These are phyloP conservation scores for Caenorhabditis sinica DNA, from an alignment of 2,888 invertebrate species.

Conservation along the genomic window DNA sequence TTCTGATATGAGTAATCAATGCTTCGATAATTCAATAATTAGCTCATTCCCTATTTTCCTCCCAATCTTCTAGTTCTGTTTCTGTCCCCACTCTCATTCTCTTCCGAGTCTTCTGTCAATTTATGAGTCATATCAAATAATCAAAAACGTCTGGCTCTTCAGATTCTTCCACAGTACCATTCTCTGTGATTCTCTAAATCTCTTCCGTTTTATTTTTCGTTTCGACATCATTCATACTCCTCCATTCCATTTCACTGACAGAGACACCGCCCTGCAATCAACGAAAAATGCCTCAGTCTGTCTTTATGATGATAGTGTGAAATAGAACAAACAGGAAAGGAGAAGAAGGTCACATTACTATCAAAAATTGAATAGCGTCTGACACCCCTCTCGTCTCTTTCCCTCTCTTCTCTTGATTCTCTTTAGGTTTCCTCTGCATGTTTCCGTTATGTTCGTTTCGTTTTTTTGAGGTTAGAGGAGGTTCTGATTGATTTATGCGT, in stretches of 20 bases:
- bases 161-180: conserved; percentile 22
- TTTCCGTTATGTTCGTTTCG: conserved; percentile 3
- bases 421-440: not conserved
- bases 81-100: not conserved
- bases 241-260: conserved; percentile 10
- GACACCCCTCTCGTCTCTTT: conserved; percentile 25
- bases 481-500: conserved; percentile 32
- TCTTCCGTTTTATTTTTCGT: conserved; percentile 27
- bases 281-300: conserved; percentile 23
- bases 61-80: not conserved
- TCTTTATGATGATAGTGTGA: conserved; percentile 42
- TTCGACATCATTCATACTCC: conserved; percentile 12
- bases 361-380: conserved; percentile 29
- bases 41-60: not conserved
- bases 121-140: conserved; percentile 38
- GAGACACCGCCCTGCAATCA: conserved; percentile 32
- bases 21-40: not conserved
- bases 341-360: conserved; percentile 41
- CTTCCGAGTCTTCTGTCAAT: conserved; percentile 12
- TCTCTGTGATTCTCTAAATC: conserved; percentile 32
- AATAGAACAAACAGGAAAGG: conserved; percentile 1
- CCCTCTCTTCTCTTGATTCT: conserved; percentile 22
- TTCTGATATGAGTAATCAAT: no score
- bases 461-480: conserved; percentile 16
- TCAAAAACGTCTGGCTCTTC: conserved; percentile 13